Base-by-base conservation (phyloP, 2,113 vertebrate species). In the Hippocampus barbouri region DNA sequence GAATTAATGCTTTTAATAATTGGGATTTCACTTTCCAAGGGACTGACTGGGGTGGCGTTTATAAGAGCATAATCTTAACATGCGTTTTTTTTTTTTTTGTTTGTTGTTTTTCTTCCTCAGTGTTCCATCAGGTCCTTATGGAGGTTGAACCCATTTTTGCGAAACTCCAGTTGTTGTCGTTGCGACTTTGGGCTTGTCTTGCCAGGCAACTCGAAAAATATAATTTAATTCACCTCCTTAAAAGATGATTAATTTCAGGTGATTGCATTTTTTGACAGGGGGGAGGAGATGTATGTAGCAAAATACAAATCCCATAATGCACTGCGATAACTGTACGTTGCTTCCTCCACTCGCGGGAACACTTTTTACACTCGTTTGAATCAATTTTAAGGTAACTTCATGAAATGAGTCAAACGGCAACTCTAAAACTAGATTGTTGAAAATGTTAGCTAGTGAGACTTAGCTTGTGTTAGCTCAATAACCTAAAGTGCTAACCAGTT, bases 1-100 rank as follows among this genome's bases (percentile, higher is more conserved):
- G 95, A 97, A 98, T 96, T 95, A 96, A 97, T 96, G 96, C 91
- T 94, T 97, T 98, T 97, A 96, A 97, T 98, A 96, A 98, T 96
- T 96, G 96, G 94, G 94, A 94, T 94, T 95, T 94, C 91, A 92
- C 92, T 94, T 95, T 95, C 94, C 90, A 89, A 92, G 94, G 94
- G 94, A 94, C 94, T 91, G 94, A 94, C 94, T 91, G 68, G 23
- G 92, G 90, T 91, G 91, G 91, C 91, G 92, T 94, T 93, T 88
- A 93, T 83, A 47, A 87, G 91, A 91, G 85, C 88, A 83, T 88
- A 90, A 91, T 90, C 89, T 90, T 89, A 73, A 82, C 81, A 81
- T 75, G 69, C 53, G 21, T 2, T 9, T 3, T 9, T 56, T 56
- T 9, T 56, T 56, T 56, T 2, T 38, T 38, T 0, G 4, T 34